Evolutionary conservation across 1,140 invertebrate genomes (phyloP).

Genomic region (Leptopilina boulardi): DNA sequence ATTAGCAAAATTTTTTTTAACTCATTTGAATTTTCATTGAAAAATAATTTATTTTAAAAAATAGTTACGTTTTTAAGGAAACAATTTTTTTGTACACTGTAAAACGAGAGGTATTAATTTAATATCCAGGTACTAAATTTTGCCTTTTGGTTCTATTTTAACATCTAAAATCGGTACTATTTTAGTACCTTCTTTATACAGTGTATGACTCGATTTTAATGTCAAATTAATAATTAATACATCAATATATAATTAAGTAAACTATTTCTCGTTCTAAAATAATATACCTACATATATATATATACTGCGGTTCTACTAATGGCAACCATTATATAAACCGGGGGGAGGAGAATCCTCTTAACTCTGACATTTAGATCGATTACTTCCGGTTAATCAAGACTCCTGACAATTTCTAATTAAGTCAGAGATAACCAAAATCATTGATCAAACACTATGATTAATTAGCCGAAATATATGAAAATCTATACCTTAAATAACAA

Average conservation of each 20-base stretch:
- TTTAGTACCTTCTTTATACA: too few relatives aligned
- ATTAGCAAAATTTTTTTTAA: too few relatives aligned
- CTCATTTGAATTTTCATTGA: too few relatives aligned
- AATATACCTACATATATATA: constrained; percentile 37
- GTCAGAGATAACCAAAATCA: constrained; percentile 35
- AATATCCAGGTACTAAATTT: too few relatives aligned
- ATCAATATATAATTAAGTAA: constrained; percentile 51
- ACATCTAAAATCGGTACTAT: too few relatives aligned
- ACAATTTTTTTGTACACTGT: too few relatives aligned
- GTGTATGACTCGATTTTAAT: too few relatives aligned
- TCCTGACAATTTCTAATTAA: constrained; percentile 60
- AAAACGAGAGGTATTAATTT: too few relatives aligned
- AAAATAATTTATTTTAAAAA: too few relatives aligned
- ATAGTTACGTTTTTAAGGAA: too few relatives aligned
- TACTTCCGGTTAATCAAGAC: constrained; percentile 64
- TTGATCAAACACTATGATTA: constrained; percentile 22
- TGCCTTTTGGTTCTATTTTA: too few relatives aligned
- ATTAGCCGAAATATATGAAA: constrained; percentile 7
- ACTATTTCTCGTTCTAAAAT: constrained; percentile 61
- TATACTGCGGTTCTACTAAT: constrained; percentile 61
- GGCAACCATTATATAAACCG: constrained; percentile 54
- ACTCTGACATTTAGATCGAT: constrained; percentile 64
- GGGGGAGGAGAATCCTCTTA: constrained; percentile 49
- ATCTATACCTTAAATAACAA: neutral
- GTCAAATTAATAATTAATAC: neutral